Evolutionary conservation across 1,140 invertebrate genomes (phyloP), one percentile per base, ranked within the genome.

Genomic region (Drosophila tani): DNA sequence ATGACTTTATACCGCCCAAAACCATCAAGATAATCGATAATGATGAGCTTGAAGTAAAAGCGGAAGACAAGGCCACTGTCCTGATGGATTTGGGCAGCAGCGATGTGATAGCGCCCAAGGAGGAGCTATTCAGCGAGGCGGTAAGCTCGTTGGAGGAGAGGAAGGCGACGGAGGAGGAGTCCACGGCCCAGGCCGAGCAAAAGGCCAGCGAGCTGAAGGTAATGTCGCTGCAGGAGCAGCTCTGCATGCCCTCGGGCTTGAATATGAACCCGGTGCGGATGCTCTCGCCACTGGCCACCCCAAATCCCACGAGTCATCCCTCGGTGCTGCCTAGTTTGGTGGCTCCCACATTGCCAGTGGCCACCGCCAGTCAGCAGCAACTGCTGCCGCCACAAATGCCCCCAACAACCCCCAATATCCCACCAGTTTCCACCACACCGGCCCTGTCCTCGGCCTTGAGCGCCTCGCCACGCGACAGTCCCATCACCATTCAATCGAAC

Each of bases 181-280:
- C 62, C 2, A 50, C 68, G 3, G 65, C 74, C 6, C 77, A 92
- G 51, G 79, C 82, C 3, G 90, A 92, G 49, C 87, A 92, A 40
- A 92, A 85, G 29, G 91, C 81, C 32, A 85, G 81, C 21, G 92
- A 93, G 55, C 40, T 92, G 11, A 93, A 93, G 65, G 91, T 93
- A 8, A 79, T 92, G 76, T 91, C 91, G 9, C 63, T 93, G 32
- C 92, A 93, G 49, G 92, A 93, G 59, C 92, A 93, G 69, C 73
- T 93, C 1, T 92, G 85, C 41, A 84, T 93, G 75, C 92, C 92
- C n/a, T 93, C 92, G 0, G 92, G 92, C 8, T 46, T 93, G 0
- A 93, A 93, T 68, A 93, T 93, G 92, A 93, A 92, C 74, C 92
- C 92, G 19, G 91, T 93, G 27, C 87, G 92, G 17, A 87, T 93